Evolutionary conservation across 2,888 invertebrate genomes (phyloP), one percentile per base, ranked within the genome.

Genomic region (Sphecodes monilicornis): DNA sequence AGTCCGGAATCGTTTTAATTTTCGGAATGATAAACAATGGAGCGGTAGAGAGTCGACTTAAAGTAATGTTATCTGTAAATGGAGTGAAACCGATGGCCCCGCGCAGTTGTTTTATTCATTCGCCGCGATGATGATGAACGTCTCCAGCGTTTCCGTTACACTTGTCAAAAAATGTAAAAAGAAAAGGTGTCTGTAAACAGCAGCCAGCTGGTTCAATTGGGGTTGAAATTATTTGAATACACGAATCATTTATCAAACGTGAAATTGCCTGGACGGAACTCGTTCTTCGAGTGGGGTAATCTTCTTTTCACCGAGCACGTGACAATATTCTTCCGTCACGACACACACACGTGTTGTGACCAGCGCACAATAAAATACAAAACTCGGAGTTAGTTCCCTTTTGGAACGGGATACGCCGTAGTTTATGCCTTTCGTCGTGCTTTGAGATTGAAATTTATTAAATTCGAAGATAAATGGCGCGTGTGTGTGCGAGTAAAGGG

Each of bases 161-260:
- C 68, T 85, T 83, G 86, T 76, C 60, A 82, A 83, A 83, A 80
- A 85, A n/a, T 10, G 29, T 11, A 78, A 66, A 60, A 86, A 60
- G 64, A 66, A 54, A 46, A 22, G 29, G 75, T 43, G 77, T 46
- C 75, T 73, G 78, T 79, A 82, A 80, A 88, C 78, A 78, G 83
- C 66, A 78, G 64, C 80, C 85, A 79, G 82, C 82, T 84, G 89
- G 88, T 89, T 92, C 93, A 93, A 93, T 93, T 93, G 93, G 93
- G 93, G 93, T 93, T 93, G 92, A 92, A 92, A 93, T 92, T 92
- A 94, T 92, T 94, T 92, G 92, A 93, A 93, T 93, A 92, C 86
- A 86, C 80, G 88, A 74, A 88, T 92, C 93, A 92, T 94, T 93
- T 91, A 92, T 94, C 94, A 94, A 87, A 77, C 85, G 87, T 80